Conservation (phyloP, 2,797 vertebrate species). For the Eremophila alpestris region DNA sequence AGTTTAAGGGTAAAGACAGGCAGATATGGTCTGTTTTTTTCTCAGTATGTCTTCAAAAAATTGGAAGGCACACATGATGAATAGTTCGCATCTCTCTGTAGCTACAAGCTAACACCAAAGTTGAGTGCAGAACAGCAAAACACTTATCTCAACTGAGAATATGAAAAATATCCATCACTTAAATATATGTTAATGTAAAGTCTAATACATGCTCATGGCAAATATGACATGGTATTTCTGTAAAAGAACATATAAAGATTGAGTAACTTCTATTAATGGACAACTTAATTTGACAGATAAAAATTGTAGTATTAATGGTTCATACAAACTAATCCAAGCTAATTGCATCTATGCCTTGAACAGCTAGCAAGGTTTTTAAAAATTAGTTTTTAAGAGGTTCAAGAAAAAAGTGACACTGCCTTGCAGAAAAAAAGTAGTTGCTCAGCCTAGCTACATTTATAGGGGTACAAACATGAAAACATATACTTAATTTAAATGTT, state of each 20-base stretch:
- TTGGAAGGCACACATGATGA: neutral
- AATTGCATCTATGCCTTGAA: slow-evolving; percentile 22
- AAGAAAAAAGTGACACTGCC: neutral
- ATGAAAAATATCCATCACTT: neutral
- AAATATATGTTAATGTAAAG: neutral
- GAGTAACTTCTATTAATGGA: neutral
- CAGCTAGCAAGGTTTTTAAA: neutral
- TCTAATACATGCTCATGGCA: neutral
- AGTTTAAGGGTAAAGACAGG: neutral
- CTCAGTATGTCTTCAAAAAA: neutral
- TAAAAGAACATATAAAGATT: neutral
- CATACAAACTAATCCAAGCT: slow-evolving; percentile 9
- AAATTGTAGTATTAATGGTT: neutral
- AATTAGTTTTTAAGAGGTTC: neutral
- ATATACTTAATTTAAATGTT: neutral
- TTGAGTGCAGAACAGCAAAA: neutral
- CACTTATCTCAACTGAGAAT: neutral
- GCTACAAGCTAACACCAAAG: neutral
- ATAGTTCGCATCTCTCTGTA: neutral
- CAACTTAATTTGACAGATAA: neutral
- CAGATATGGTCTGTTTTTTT: neutral
- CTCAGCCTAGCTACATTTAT: neutral
- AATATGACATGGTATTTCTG: neutral
- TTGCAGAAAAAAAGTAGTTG: neutral
- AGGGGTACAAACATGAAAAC: neutral